Conservation (phyloP, 1,140 invertebrate species). For the Nebria ingens region DNA sequence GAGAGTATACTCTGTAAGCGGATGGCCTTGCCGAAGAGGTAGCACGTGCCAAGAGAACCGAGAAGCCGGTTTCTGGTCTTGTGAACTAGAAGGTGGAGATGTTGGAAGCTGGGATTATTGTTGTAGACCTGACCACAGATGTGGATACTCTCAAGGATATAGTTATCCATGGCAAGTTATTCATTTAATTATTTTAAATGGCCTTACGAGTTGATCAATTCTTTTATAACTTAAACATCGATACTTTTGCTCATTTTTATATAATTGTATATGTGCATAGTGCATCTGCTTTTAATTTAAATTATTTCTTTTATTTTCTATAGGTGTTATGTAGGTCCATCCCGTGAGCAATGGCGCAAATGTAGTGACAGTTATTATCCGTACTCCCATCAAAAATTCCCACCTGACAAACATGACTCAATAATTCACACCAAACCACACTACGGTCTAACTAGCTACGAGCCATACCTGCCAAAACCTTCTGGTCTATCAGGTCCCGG, state of each 20-base stretch:
- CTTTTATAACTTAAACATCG: too few relatives aligned
- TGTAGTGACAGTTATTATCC: constrained; percentile 72
- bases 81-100: constrained; percentile 60
- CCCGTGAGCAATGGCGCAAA: constrained; percentile 66
- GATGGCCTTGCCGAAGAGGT: constrained; percentile 60
- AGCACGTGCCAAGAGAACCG: constrained; percentile 56
- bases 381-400: constrained; percentile 25
- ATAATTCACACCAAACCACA: neutral
- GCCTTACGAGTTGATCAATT: too few relatives aligned
- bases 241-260: too few relatives aligned
- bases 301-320: constrained; percentile 18
- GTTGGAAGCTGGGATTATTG: constrained; percentile 69
- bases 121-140: constrained; percentile 64
- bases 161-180: constrained; percentile 57
- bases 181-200: too few relatives aligned
- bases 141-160: constrained; percentile 69
- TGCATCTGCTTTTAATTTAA: neutral
- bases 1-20: constrained; percentile 64
- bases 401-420: neutral
- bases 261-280: too few relatives aligned
- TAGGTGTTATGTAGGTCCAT: constrained; percentile 71
- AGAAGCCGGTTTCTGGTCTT: constrained; percentile 66
- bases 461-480: constrained; percentile 10
- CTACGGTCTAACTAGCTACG: neutral
- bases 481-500: too few relatives aligned